Conservation (phyloP, 2,797 vertebrate genomes). For the Perodicticus potto region DNA sequence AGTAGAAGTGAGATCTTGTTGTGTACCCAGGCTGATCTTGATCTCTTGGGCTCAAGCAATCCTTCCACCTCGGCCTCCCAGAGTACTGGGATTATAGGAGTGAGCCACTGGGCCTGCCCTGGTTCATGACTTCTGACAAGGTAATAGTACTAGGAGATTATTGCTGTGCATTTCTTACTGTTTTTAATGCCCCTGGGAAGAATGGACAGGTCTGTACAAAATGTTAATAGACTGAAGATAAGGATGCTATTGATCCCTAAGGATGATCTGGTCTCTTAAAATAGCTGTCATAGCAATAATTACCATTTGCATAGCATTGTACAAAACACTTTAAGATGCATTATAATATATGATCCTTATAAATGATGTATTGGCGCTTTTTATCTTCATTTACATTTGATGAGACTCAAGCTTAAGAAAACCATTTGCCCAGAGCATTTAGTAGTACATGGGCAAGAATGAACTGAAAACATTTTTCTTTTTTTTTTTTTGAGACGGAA, state of each 20-base stretch:
- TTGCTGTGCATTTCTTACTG: background rate
- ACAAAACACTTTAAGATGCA: background rate
- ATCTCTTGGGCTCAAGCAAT: no score
- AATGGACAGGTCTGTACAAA: conserved; percentile 42
- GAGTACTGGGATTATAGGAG: no score
- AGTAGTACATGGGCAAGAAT: background rate
- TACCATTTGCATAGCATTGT: background rate
- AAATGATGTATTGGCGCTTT: background rate
- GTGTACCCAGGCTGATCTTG: no score
- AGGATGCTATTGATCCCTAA: background rate
- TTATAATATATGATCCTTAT: background rate
- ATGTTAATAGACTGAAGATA: conserved; percentile 41
- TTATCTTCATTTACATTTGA: conserved; percentile 3
- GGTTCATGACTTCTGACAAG: background rate
- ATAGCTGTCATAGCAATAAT: background rate
- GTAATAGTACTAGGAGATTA: background rate
- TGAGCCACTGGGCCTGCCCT: no score
- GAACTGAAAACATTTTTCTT: background rate
- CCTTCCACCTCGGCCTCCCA: no score
- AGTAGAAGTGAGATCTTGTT: no score
- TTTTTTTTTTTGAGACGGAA: no score
- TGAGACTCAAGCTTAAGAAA: conserved; percentile 7
- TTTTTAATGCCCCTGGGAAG: conserved; percentile 23
- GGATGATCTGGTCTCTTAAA: background rate
- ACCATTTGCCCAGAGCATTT: conserved; percentile 2